phyloP scores from a whole-genome alignment of 2,888 invertebrate genomes.

The Oscheius sp. region DNA sequence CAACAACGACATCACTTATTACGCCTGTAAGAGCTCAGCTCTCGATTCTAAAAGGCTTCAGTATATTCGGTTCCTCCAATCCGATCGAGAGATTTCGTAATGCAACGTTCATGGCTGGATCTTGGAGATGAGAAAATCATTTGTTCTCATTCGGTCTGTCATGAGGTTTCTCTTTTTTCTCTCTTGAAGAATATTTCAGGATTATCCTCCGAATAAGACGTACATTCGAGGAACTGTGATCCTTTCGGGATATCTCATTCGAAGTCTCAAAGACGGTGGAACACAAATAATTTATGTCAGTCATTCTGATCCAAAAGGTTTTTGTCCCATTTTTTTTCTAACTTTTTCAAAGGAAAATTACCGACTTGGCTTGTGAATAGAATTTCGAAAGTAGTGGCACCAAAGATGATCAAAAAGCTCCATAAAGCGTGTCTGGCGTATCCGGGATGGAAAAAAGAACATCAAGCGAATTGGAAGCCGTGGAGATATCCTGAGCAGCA shows the following conservation, averaged over 20 bases:
- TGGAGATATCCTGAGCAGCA: constrained; percentile 87
- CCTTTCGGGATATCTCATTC: constrained; percentile 78
- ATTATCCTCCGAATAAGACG: constrained; percentile 83
- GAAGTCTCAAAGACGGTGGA: constrained; percentile 75
- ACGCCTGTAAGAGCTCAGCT: constrained; percentile 83
- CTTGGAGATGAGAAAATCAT: constrained; percentile 85
- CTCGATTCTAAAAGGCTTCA: constrained; percentile 27
- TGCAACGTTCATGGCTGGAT: constrained; percentile 90
- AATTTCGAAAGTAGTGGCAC: constrained; percentile 85
- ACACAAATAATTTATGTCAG: constrained; percentile 87
- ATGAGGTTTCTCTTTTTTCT: constrained; percentile 77
- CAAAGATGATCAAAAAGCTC: constrained; percentile 83
- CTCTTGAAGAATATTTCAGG: constrained; percentile 64
- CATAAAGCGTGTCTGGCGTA: constrained; percentile 84
- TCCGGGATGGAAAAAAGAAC: constrained; percentile 82
- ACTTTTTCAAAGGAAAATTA: constrained; percentile 72
- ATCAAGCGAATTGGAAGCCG: constrained; percentile 82
- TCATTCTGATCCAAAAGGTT: constrained; percentile 76
- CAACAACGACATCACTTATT: constrained; percentile 91
- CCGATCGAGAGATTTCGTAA: constrained; percentile 81
- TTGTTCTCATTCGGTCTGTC: constrained; percentile 88
- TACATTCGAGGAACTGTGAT: constrained; percentile 79
- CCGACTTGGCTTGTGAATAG: constrained; percentile 90
- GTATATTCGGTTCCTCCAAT: constrained; percentile 58
- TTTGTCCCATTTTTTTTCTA: too few relatives aligned